Evolutionary conservation across 2,888 invertebrate species (phyloP).

Genomic region (Aporophyla lueneburgensis): DNA sequence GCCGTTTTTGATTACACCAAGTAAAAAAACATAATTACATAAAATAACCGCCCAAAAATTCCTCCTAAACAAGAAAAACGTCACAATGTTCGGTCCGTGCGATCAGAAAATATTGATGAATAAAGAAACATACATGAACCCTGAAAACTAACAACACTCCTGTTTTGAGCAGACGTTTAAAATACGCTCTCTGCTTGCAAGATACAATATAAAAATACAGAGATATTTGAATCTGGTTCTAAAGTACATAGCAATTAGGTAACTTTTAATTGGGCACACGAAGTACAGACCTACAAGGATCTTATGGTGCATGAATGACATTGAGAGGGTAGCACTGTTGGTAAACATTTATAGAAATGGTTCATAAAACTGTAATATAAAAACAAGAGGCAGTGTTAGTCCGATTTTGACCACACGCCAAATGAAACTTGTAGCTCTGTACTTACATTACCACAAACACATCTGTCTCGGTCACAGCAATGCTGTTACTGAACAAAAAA

Average conservation of each 20-base stretch:
- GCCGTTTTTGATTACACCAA: not conserved
- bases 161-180: not conserved
- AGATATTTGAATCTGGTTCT: not conserved
- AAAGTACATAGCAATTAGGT: not conserved
- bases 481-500: not conserved
- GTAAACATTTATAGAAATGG: not conserved
- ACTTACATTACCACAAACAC: not conserved
- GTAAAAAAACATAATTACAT: not conserved
- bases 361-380: too few species aligned
- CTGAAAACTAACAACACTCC: not conserved
- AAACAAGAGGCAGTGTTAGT: too few species aligned
- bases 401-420: not conserved
- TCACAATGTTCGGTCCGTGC: not conserved
- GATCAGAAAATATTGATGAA: not conserved
- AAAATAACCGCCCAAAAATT: not conserved
- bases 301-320: not conserved
- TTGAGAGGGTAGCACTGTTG: not conserved
- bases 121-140: not conserved
- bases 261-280: not conserved
- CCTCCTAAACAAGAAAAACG: not conserved
- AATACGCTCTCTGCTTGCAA: not conserved
- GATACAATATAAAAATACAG: not conserved
- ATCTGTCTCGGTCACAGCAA: not conserved
- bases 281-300: not conserved
- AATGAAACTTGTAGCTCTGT: not conserved